Base-by-base conservation (phyloP, 2,888 invertebrate species). In the Polyommatus icarus region DNA sequence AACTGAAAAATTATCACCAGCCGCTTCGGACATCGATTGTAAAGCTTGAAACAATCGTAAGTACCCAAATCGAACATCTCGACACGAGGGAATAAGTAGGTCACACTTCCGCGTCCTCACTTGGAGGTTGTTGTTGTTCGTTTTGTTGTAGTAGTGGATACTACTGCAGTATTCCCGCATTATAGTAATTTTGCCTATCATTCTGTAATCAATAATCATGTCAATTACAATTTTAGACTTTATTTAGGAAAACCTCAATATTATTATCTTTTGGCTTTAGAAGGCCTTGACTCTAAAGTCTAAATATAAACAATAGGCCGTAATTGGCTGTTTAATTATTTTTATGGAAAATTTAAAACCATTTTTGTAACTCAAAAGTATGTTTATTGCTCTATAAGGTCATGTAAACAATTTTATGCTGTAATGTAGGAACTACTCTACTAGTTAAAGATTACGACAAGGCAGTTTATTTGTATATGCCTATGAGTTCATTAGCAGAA, bases 31-130 rank as follows among this genome's bases (percentile, higher is more conserved):
- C 86, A 89, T 86, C 88, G 87, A 79, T 84, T 91, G 85, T 89
- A 88, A 84, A 88, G 87, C 79, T 84, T 92, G 85, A 89, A 88
- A 84, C 83, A 46, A 59, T 46, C 29, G 77, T 77, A 61, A 77
- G 77, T 77, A 75, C 54, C 24, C 29, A 12, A 20, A 75, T 75
- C 75, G 75, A 75, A 75, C 54, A 18, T 7, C 24, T 18, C 67
- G 75, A 40, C 75, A 29, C 29, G 8, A 24, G n/a, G 59, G 59
- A 15, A 15, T 72, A 93, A 89, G 84, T 93, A 88, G 93, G 94
- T 93, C 94, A 93, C 86, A 88, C 91, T 89, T 89, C 89, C 89
- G 90, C 87, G 92, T 90, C 89, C 91, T 89, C 89, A 85, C 86
- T 86, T 86, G 85, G 84, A 87, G 86, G 24, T 76, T 67, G 78